Conservation (phyloP, 2,888 invertebrate species). For the Caenorhabditis afra region DNA sequence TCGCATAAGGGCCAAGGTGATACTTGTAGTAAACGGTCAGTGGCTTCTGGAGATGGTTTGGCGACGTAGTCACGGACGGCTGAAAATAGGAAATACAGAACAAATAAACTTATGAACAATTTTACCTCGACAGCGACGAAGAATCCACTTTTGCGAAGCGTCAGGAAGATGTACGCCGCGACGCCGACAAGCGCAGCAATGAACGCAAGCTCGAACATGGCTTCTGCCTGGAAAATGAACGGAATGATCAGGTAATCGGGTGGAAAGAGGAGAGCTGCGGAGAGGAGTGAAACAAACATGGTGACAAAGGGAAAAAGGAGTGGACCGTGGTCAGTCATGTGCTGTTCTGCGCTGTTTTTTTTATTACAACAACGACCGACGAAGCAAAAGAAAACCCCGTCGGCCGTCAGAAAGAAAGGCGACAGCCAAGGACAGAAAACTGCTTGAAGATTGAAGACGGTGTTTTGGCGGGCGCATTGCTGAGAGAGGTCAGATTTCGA, state of each 20-base stretch:
- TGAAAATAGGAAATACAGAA: slow-evolving; percentile 44
- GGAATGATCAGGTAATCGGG: neutral
- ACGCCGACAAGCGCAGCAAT: slow-evolving; percentile 63
- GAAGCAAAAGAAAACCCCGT: slow-evolving; percentile 23
- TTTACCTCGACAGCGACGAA: slow-evolving; percentile 63
- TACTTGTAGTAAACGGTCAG: slow-evolving; percentile 75
- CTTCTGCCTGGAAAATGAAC: slow-evolving; percentile 17
- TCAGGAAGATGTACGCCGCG: slow-evolving; percentile 62
- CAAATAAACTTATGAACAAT: neutral
- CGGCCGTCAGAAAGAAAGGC: neutral
- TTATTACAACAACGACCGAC: slow-evolving; percentile 23
- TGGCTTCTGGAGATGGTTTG: slow-evolving; percentile 55
- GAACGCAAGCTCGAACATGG: slow-evolving; percentile 46
- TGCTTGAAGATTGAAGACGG: slow-evolving; percentile 26
- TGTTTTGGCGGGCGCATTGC: slow-evolving; percentile 7
- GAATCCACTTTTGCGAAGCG: slow-evolving; percentile 66
- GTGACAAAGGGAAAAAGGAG: slow-evolving; percentile 14
- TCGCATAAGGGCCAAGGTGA: slow-evolving; percentile 68
- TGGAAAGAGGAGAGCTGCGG: neutral
- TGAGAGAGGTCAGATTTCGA: slow-evolving; percentile 35
- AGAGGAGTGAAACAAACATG: slow-evolving; percentile 7
- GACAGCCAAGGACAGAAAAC: slow-evolving; percentile 33
- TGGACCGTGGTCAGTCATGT: slow-evolving; percentile 16
- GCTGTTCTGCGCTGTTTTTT: slow-evolving; percentile 22
- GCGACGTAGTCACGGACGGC: slow-evolving; percentile 50